These are phyloP conservation scores for Agrochola lota DNA, from an alignment of 2,888 invertebrate species.

Conservation along the genomic window DNA sequence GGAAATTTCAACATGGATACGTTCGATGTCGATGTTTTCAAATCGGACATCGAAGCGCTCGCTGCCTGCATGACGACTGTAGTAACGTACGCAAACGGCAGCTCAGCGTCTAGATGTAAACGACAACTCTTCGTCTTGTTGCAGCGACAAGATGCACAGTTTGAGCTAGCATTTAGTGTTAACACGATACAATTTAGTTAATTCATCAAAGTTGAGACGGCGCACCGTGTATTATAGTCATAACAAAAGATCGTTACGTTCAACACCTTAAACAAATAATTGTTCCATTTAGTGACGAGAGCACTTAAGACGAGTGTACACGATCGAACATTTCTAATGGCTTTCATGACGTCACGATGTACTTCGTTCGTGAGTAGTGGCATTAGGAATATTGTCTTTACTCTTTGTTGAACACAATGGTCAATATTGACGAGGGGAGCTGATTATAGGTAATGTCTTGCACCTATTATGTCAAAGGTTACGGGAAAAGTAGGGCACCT, in stretches of 20 bases:
- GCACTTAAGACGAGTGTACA: constrained; percentile 53
- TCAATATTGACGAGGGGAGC: constrained; percentile 1
- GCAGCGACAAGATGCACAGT: too few relatives aligned
- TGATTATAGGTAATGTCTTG: neutral
- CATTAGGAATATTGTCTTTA: constrained; percentile 33
- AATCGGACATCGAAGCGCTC: too few relatives aligned
- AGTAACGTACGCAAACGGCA: too few relatives aligned
- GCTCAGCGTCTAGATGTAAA: too few relatives aligned
- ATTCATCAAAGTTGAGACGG: constrained; percentile 7
- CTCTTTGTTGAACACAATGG: constrained; percentile 28
- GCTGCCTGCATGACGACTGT: too few relatives aligned
- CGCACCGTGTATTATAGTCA: neutral
- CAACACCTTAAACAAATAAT: constrained; percentile 52
- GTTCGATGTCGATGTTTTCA: too few relatives aligned
- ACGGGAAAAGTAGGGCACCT: neutral
- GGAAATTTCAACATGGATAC: too few relatives aligned
- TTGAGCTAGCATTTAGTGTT: neutral
- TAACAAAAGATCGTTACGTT: constrained; percentile 5
- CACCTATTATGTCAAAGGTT: constrained; percentile 4
- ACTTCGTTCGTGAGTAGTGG: constrained; percentile 32
- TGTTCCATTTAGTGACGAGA: constrained; percentile 48
- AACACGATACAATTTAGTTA: constrained; percentile 5
- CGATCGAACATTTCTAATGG: constrained; percentile 58
- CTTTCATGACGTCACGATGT: constrained; percentile 53
- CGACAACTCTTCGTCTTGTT: too few relatives aligned